Evolutionary conservation across 2,113 vertebrate genomes (phyloP), one percentile per base, ranked within the genome.

Genomic region (Heloderma charlesbogerti): DNA sequence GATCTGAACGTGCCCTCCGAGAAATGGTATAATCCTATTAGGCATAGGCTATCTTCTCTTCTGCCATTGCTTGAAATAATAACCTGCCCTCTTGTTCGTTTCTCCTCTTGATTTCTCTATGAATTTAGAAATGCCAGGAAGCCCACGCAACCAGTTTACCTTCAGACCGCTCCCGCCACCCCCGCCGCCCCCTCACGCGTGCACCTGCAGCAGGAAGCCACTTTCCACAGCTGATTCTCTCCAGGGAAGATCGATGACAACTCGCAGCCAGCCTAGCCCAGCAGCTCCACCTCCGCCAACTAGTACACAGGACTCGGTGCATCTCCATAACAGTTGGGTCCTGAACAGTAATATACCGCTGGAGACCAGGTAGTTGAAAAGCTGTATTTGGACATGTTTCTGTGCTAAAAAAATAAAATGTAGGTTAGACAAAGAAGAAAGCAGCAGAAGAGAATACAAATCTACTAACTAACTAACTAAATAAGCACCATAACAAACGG

Each of bases 311-410:
- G 98, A 98, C 37, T 96, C 98, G 0, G 97, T 98, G 20, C 99
- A 99, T 93, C 98, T 99, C 90, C 99, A 99, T 92, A 99, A 99
- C 98, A 99, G 98, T 98, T 99, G 99, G 99, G 99, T 99, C 90
- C 95, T 99, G 92, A 99, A 99, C 96, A 99, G 99, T 97, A 99
- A 99, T 98, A 99, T 99, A 57, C 99, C 99, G 0, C 96, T 99
- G 95, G 99, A 99, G 96, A 99, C 99, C 97, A 99, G 99, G 99
- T 99, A 97, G n/a, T 92, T 95, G 27, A 2, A 67, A 57, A 75
- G 16, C 31, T 1, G 3, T 0, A 9, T 0, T 22, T 0, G 0
- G n/a, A 87, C 82, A 80, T 79, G 60, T 91, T 57, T 69, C 83
- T 45, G 88, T 66, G 43, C 66, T 60, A 43, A 81, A 60, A 69